Percentiles rank a stretch among this genome's conserved stretches.
Evolutionary conservation across 2,113 vertebrate genomes (phyloP).

Genomic region (Balaeniceps rex): DNA sequence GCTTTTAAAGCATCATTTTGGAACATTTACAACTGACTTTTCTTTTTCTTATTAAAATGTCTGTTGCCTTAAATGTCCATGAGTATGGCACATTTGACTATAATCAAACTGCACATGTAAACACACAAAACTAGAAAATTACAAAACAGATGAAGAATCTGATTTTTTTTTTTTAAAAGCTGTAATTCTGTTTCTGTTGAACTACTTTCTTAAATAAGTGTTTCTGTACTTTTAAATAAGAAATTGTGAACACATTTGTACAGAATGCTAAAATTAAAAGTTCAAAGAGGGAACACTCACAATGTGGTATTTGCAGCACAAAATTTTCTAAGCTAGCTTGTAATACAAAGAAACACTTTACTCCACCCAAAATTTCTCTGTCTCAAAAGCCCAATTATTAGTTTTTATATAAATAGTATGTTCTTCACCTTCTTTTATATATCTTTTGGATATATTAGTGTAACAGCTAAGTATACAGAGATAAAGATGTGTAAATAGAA

Average conservation of each 20-base stretch:
- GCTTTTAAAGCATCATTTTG: slow-evolving; percentile 22
- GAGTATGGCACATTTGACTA: background rate
- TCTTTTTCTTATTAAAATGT: slow-evolving; percentile 19
- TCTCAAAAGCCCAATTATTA: background rate
- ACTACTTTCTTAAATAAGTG: background rate
- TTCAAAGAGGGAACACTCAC: background rate
- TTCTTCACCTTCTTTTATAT: background rate
- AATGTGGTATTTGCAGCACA: background rate
- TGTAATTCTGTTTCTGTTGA: background rate
- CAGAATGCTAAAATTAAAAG: background rate
- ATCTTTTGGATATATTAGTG: background rate
- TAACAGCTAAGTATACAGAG: background rate
- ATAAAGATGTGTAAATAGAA: slow-evolving; percentile 7
- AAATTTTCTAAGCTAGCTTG: background rate
- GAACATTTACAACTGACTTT: background rate
- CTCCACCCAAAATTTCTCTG: slow-evolving; percentile 18
- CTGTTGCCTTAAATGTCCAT: slow-evolving; percentile 22
- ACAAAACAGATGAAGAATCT: background rate
- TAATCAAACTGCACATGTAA: background rate
- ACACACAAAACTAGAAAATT: background rate
- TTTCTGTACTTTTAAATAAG: background rate
- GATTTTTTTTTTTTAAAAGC: background rate
- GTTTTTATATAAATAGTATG: background rate
- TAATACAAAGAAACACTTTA: background rate
- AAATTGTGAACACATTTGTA: background rate